Conservation (phyloP, 2,797 vertebrate species). For the Garrulus glandarius region DNA sequence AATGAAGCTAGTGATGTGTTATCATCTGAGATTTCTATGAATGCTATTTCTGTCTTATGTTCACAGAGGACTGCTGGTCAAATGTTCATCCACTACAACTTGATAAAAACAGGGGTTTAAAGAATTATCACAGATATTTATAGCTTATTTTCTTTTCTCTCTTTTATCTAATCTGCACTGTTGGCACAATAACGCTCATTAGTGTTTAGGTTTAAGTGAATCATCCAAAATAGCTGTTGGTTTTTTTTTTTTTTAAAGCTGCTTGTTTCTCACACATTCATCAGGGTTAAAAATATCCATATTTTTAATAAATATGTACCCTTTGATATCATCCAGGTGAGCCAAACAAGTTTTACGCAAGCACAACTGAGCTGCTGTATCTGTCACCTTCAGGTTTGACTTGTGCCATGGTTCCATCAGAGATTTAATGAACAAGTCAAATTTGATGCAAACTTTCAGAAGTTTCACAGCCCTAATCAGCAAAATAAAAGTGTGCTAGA, state of each 20-base stretch:
- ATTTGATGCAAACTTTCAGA: constrained; percentile 30
- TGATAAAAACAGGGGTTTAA: constrained; percentile 36
- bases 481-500: constrained; percentile 15
- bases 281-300: constrained; percentile 26
- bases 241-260: background rate
- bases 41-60: constrained; percentile 76
- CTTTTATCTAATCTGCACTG: constrained; percentile 12
- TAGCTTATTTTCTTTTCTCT: constrained; percentile 31
- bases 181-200: constrained; percentile 3
- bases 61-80: constrained; percentile 53
- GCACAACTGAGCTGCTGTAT: background rate
- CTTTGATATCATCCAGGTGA: constrained; percentile 29
- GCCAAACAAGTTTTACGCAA: background rate
- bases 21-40: constrained; percentile 75
- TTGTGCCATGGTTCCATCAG: background rate
- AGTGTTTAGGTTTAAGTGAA: constrained; percentile 13
- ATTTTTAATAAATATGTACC: background rate
- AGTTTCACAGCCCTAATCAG: constrained; percentile 39
- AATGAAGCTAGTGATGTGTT: constrained; percentile 72
- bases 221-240: background rate
- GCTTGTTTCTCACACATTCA: constrained; percentile 11
- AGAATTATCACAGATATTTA: constrained; percentile 50
- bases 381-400: constrained; percentile 11
- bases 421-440: constrained; percentile 49
- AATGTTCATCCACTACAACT: constrained; percentile 54